phyloP scores from a whole-genome alignment of 2,113 vertebrate genomes.

The Sander vitreus region DNA sequence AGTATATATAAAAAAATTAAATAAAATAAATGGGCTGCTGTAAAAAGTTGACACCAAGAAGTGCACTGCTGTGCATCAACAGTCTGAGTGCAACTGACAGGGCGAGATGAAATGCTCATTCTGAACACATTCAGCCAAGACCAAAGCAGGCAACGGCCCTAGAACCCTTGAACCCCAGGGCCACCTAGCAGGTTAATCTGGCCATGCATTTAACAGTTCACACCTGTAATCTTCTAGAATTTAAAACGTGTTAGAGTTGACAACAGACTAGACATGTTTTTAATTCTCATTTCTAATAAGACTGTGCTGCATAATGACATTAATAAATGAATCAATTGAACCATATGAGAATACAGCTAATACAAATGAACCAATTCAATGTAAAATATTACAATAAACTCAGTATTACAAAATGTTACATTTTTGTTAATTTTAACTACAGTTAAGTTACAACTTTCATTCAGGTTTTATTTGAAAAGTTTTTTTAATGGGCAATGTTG shows the following conservation, averaged over 20 bases:
- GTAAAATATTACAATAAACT: not conserved
- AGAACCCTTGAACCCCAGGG: not conserved
- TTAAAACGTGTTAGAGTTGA: not conserved
- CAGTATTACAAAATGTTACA: not conserved
- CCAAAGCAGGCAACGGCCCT: not conserved
- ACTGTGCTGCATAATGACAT: not conserved
- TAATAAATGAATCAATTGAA: not conserved
- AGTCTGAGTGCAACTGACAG: not conserved
- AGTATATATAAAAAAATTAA: not conserved
- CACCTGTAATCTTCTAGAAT: not conserved
- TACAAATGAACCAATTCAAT: not conserved
- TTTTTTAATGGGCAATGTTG: not conserved
- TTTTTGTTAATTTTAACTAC: no score
- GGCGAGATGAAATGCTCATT: slow-evolving; percentile 5
- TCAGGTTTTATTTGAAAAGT: not conserved
- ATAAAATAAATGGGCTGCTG: slow-evolving; percentile 14
- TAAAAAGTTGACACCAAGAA: slow-evolving; percentile 8
- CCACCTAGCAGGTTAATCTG: not conserved
- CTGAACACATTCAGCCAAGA: not conserved
- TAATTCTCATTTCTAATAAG: not conserved
- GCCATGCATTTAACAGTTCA: not conserved
- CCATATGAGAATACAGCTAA: not conserved
- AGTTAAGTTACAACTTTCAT: no score
- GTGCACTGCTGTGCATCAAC: slow-evolving; percentile 6
- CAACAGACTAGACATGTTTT: not conserved